A percentile compares a stretch with the other conserved stretches of the same genome.
Evolutionary conservation across 2,113 vertebrate genomes (phyloP).

Genomic region (Dolichallabes microphthalmus): DNA sequence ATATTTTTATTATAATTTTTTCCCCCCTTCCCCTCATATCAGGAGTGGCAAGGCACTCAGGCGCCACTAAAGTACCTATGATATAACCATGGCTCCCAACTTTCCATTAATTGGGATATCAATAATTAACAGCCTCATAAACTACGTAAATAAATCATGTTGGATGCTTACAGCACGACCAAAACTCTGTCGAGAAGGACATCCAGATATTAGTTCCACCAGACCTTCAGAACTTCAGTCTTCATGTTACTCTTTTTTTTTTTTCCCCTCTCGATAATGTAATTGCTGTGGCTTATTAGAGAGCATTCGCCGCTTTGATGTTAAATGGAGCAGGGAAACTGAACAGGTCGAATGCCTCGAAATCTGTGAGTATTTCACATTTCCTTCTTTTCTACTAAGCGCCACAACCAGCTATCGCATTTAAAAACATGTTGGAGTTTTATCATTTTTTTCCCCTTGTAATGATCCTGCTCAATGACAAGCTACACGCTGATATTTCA

Average conservation of each 20-base stretch:
- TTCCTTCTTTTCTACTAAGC: conserved; percentile 20
- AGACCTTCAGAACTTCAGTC: conserved; percentile 11
- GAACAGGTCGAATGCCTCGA: not conserved
- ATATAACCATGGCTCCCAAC: conserved; percentile 55
- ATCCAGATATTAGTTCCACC: conserved; percentile 40
- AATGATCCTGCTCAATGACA: not conserved
- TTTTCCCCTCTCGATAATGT: conserved; percentile 24
- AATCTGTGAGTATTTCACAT: conserved; percentile 49
- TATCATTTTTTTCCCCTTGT: not conserved
- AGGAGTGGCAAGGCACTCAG: conserved; percentile 43
- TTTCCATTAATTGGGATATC: conserved; percentile 57
- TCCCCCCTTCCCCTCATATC: conserved; percentile 4
- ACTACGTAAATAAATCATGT: conserved; percentile 55
- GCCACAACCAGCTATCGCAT: conserved; percentile 30
- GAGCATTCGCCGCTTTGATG: conserved; percentile 4
- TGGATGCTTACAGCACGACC: conserved; percentile 7
- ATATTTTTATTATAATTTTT: not conserved
- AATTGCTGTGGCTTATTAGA: conserved; percentile 12
- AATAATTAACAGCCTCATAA: conserved; percentile 60
- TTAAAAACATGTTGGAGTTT: not conserved
- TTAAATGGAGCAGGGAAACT: not conserved
- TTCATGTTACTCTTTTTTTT: not conserved
- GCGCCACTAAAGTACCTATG: conserved; percentile 51
- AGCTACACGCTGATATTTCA: not conserved
- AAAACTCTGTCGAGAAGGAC: conserved; percentile 33